Evolutionary conservation across 2,113 vertebrate species (phyloP).

Genomic region (Paracanthobrama guichenoti): DNA sequence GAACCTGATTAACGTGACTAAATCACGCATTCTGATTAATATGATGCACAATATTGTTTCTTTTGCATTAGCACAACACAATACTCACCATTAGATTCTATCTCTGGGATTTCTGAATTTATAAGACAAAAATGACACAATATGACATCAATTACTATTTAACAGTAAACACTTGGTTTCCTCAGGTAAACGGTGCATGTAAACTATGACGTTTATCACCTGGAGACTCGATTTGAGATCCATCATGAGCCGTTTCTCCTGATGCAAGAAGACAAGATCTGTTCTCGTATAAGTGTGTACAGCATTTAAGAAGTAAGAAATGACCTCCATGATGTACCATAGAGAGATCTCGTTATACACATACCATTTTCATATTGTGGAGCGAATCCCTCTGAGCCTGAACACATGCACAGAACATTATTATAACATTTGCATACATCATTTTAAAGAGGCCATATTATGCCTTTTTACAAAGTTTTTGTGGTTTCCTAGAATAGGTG

Average conservation of each 20-base stretch:
- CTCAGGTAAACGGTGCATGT: background rate
- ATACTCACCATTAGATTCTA: slow-evolving; percentile 62
- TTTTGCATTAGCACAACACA: background rate
- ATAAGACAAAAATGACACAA: slow-evolving; percentile 12
- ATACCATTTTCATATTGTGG: slow-evolving; percentile 50
- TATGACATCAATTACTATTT: background rate
- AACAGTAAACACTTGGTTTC: background rate
- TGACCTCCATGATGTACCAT: background rate
- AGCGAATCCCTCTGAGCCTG: slow-evolving; percentile 36
- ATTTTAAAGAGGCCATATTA: no score
- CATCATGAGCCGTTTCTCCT: slow-evolving; percentile 45
- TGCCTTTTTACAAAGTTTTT: no score
- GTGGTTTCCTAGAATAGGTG: no score
- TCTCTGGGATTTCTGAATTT: slow-evolving; percentile 52
- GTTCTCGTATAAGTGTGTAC: slow-evolving; percentile 3
- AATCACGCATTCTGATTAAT: background rate
- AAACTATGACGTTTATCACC: slow-evolving; percentile 15
- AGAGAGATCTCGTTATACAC: background rate
- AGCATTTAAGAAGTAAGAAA: background rate
- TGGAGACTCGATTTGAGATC: slow-evolving; percentile 56
- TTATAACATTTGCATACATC: background rate
- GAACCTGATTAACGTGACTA: background rate
- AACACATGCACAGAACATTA: slow-evolving; percentile 9
- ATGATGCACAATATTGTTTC: background rate
- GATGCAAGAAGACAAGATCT: slow-evolving; percentile 16